phyloP scores from a whole-genome alignment of 1,140 invertebrate genomes.

The Agrypnia vestita region DNA sequence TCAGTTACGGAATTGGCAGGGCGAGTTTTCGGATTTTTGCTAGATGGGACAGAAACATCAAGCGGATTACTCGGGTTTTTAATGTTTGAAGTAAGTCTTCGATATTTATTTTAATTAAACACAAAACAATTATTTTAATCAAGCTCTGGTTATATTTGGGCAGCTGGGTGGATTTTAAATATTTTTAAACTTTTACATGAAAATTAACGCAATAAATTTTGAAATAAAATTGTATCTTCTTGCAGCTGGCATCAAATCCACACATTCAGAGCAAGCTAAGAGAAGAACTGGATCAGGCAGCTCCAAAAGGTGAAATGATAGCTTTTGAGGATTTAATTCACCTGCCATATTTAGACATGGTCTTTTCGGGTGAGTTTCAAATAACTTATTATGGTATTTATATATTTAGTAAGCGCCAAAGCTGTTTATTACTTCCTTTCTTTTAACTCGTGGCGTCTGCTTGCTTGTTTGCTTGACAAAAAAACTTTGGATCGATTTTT shows the following conservation, averaged over 20 bases:
- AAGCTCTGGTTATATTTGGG: too few species aligned
- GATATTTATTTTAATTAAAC: too few species aligned
- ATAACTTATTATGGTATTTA: too few species aligned
- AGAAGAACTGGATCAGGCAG: constrained; percentile 30
- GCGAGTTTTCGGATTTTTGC: constrained; percentile 39
- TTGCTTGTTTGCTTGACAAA: too few species aligned
- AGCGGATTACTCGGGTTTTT: constrained; percentile 31
- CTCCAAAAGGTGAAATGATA: constrained; percentile 16
- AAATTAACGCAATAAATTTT: too few species aligned
- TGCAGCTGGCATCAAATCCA: constrained; percentile 44
- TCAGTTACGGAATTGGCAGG: constrained; percentile 30
- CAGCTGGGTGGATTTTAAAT: too few species aligned
- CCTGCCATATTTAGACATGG: constrained; percentile 49
- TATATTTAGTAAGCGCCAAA: not conserved
- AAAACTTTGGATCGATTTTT: too few species aligned
- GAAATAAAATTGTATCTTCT: not conserved
- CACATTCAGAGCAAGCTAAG: constrained; percentile 39
- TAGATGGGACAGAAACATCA: constrained; percentile 42
- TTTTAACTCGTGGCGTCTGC: too few species aligned
- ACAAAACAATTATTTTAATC: too few species aligned
- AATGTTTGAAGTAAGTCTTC: constrained; percentile 35
- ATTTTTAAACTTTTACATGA: too few species aligned
- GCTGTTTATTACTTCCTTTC: too few species aligned
- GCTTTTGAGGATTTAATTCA: constrained; percentile 27
- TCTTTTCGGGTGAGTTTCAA: constrained; percentile 42